Base-by-base conservation (phyloP, 2,888 invertebrate genomes). In the Tridacna crocea region DNA sequence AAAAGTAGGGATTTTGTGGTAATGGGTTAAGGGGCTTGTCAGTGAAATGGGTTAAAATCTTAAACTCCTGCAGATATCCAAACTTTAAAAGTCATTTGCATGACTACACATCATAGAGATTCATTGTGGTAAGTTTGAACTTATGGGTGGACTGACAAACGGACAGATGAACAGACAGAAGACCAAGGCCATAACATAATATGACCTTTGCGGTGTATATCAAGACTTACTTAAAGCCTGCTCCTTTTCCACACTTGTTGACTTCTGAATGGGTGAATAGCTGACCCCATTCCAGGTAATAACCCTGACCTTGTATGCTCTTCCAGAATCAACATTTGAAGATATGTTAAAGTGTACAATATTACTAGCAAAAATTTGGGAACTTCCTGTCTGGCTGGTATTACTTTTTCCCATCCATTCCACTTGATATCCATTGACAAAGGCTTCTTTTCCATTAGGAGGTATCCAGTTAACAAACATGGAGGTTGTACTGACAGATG, bases 401-500 rank as follows among this genome's bases (percentile, higher is more conserved):
- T 73, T 66, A 15, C 36, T 73, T 15, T 66, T 78, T 13, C 27
- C 22, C 46, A 22, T 68, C 78, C 78, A 79, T 55, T 68, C 47
- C 17, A 79, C 58, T 22, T 46, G 3, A 26, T 79, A 79, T 17
- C 17, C 47, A 26, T 26, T 55, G 13, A 79, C 47, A 26, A 63
- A 68, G 0, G 47, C n/a, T 4, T 26, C 17, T 47, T 55, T 46
- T 0, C 12, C 13, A 22, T 36, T 51, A 24, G 78, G 24, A 47
- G 78, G 74, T 79, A 68, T 58, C 78, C 78, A 79, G 15, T 46
- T 27, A 17, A 79, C 74, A 15, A n/a, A 68, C 47, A 79, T 55
- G 11, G 66, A 22, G 36, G 73, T 58, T 27, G 78, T 79, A 36
- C 58, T 68, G 22, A 65, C 51, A 24, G 66, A 79, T 19, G 24